A percentile compares a stretch with the other conserved stretches of the same genome.
These are phyloP conservation scores for Sciaenops ocellatus DNA, from an alignment of 2,797 vertebrate species.

Conservation along the genomic window DNA sequence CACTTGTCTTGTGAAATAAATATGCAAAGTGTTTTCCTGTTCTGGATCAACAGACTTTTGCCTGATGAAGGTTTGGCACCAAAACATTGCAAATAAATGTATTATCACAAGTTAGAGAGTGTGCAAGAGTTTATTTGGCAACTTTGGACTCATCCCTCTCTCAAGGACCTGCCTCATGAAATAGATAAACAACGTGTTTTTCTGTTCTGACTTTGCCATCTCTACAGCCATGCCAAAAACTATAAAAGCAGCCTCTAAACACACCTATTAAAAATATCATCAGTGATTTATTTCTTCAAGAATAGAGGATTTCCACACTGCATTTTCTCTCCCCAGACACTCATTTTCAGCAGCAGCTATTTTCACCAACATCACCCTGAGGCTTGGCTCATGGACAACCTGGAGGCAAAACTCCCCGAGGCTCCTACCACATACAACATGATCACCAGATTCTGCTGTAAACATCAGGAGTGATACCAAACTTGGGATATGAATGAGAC, in stretches of 20 bases:
- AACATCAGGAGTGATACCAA: constrained; percentile 8
- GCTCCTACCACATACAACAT: constrained; percentile 4
- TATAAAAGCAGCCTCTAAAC: background rate
- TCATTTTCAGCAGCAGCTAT: constrained; percentile 27
- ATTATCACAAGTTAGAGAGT: too few relatives aligned
- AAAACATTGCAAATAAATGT: too few relatives aligned
- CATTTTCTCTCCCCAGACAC: background rate
- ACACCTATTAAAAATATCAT: background rate
- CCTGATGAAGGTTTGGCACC: too few relatives aligned
- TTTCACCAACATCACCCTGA: constrained; percentile 44
- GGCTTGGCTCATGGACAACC: constrained; percentile 31
- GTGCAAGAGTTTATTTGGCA: too few relatives aligned
- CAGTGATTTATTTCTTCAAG: constrained; percentile 5
- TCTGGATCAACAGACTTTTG: too few relatives aligned
- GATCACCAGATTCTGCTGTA: constrained; percentile 13
- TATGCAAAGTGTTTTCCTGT: too few relatives aligned
- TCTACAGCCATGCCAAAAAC: background rate
- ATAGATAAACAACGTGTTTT: too few relatives aligned
- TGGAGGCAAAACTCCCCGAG: constrained; percentile 22
- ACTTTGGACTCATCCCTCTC: too few relatives aligned
- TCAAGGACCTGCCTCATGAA: too few relatives aligned
- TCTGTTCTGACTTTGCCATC: background rate
- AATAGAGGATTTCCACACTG: constrained; percentile 7
- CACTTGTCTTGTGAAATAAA: too few relatives aligned
- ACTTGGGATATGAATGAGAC: background rate